Evolutionary conservation across 2,888 invertebrate genomes (phyloP), one percentile per base, ranked within the genome.

Genomic region (Anaspis maculata): DNA sequence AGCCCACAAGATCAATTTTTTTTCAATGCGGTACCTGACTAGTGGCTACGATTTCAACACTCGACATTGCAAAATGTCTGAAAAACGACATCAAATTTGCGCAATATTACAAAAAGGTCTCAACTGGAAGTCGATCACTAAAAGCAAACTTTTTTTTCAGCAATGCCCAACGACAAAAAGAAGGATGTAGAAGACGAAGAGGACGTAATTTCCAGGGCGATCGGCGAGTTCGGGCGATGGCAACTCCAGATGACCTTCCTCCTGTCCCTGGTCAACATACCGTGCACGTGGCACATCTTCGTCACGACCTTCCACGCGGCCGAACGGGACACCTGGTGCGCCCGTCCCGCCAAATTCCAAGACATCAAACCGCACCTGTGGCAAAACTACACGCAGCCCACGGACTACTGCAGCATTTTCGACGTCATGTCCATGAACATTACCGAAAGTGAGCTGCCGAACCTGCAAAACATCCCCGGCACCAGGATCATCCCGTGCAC

Each of bases 201-300:
- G 24, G 83, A 83, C 57, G 71, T 78, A 14, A 77, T 84, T 32
- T 74, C 81, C 5, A 65, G 70, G 14, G 68, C 78, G 26, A 79
- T 84, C 48, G 85, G 85, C 2, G 76, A 81, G 53, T 84, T 78
- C 57, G 85, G 85, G 27, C 72, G 75, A 45, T 85, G 84, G 84
- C 85, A 85, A 63, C 67, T 83, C 38, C 60, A 79, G 41, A 75
- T 81, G 67, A 84, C 84, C 3, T 77, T 84, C 54, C 66, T 84
- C 25, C 64, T 85, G 41, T 80, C 84, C 2, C 67, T 85, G 26
- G 79, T 83, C 67, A 84, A 84, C 53, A 74, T 85, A 50, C 84
- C 84, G 2, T 83, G 83, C 64, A 85, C 84, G 24, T 84, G 83
- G 69, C 85, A 84, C 64, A 85, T 85, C 54, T 81, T 80, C 61